These are phyloP conservation scores for Cyclura pinguis DNA, from an alignment of 2,797 vertebrate species.

Conservation along the genomic window DNA sequence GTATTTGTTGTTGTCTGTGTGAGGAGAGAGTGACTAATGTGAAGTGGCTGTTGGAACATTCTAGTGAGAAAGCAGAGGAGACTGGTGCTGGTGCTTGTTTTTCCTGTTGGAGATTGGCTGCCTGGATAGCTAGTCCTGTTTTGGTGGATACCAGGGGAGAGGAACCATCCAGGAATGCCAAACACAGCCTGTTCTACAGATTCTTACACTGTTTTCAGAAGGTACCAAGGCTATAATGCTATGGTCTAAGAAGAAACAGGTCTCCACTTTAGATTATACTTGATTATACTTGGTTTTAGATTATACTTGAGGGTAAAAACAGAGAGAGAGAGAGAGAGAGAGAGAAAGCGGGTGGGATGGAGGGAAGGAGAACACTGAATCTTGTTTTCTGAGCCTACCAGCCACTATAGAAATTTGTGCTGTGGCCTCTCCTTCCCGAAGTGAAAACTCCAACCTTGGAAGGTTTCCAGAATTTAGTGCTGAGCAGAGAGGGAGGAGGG, in stretches of 20 bases:
- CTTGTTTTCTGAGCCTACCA: no score
- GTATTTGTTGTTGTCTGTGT: conserved; percentile 14
- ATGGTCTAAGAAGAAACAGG: not conserved
- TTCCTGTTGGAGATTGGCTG: not conserved
- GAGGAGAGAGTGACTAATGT: conserved; percentile 28
- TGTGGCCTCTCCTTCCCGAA: no score
- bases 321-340: no score
- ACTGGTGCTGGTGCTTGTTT: not conserved
- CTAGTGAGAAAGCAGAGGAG: not conserved
- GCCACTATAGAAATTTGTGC: no score
- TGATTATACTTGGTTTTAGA: no score
- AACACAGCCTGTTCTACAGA: not conserved
- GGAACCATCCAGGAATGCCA: not conserved
- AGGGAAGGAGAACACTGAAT: no score
- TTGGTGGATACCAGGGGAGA: not conserved
- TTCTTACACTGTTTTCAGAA: not conserved
- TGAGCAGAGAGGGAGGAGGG: not conserved
- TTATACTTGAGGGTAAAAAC: no score
- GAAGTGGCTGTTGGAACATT: conserved; percentile 5
- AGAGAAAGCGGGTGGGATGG: no score
- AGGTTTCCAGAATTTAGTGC: not conserved
- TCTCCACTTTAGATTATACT: not conserved
- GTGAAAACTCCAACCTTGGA: no score
- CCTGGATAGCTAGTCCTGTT: not conserved
- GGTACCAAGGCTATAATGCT: not conserved